Evolutionary conservation across 2,113 vertebrate genomes (phyloP), one percentile per base, ranked within the genome.

Genomic region (Chascanopsetta lugubris): DNA sequence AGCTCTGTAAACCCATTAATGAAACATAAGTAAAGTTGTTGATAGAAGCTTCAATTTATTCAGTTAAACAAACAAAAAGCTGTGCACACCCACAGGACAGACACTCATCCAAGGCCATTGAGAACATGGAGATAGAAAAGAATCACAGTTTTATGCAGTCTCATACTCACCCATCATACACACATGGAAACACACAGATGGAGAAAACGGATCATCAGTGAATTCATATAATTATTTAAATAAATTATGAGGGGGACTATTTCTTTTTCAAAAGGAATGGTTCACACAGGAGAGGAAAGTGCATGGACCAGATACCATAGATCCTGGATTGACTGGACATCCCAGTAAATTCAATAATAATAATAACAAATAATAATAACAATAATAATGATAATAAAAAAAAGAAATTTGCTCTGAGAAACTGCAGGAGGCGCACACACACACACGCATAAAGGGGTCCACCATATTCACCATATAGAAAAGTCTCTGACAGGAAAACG

Each of bases 31-130:
- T n/a, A n/a, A n/a, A n/a, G n/a, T n/a, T 12, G 42, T 69, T 43
- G 57, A 62, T 38, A 78, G 69, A 69, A 71, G 70, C 55, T 54
- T 82, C 27, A 66, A 29, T 82, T 86, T 86, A 88, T 84, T 88
- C 22, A 69, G 26, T 54, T 27, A 68, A 78, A 75, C 61, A 53
- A 20, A 43, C 34, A 43, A 77, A 57, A 47, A 54, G 66, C 49
- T 72, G 54, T 34, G 58, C 62, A 55, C 20, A 12, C 65, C 21
- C 61, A 69, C 7, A 30, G 50, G 27, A 49, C 59, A 73, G 65
- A 20, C 18, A 42, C 61, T 77, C 71, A 63, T 64, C 40, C 49
- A 66, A n/a, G 18, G 66, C 38, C 46, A 65, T 51, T 29, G 42
- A 71, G 8, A 47, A 60, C 29, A 62, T 40, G 24, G 47, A 8